Evolutionary conservation across 2,113 vertebrate genomes (phyloP), one percentile per base, ranked within the genome.

Genomic region (Spheniscus mendiculus): DNA sequence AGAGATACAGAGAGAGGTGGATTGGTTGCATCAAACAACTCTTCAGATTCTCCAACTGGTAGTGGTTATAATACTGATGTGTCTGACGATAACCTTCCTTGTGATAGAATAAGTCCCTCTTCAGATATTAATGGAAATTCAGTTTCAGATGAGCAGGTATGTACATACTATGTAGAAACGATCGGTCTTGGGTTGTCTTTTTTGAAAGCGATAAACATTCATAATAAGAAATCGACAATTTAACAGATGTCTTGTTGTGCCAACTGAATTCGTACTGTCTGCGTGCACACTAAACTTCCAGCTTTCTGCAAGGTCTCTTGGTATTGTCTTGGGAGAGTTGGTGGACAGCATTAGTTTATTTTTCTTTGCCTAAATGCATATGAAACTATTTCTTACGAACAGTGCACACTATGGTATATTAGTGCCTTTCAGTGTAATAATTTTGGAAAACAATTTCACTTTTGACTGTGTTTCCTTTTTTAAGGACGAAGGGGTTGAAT

Each of bases 401-500:
- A 11, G 25, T 40, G 15, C 12, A 3, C 15, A 7, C 6, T n/a
- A 17, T 23, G 22, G 23, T 50, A 16, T 58, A 12, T 56, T 70
- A 34, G 12, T 59, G 30, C 26, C 9, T 78, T 49, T 38, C 21
- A 27, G 25, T 22, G 13, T 92, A 27, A n/a, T 34, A 23, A 15
- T 30, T 80, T n/a, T 38, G 49, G 61, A 32, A 76, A 83, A 34
- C 21, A 47, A 10, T 36, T 87, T 85, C 27, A 11, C 25, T 56
- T 93, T 8, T 87, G 59, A 45, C 20, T 47, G 30, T 42, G 65
- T 62, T 86, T 85, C 42, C 67, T 77, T 95, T 63, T 36, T 96
- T 30, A 72, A 99, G 99, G 99, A 99, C 84, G 99, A 99, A 98
- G 99, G 99, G 5, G 99, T 99, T 47, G 99, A 99, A 97, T 99